These are phyloP conservation scores for Proctacanthus coquilletti DNA, from an alignment of 1,140 invertebrate species.

Conservation along the genomic window DNA sequence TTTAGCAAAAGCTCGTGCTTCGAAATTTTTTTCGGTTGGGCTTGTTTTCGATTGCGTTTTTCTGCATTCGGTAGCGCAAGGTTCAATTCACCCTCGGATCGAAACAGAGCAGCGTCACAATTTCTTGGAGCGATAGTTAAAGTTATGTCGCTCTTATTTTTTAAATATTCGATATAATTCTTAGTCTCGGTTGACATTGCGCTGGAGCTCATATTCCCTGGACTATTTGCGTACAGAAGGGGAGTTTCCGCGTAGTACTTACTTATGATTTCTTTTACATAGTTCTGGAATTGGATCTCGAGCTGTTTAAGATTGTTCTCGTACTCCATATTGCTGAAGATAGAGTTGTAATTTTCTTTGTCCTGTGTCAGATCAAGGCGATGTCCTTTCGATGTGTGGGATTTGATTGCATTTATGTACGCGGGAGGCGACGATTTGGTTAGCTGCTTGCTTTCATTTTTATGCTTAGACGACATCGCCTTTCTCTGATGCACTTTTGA, in stretches of 20 bases:
- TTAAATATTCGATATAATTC: conserved; percentile 28
- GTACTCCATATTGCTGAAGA: conserved; percentile 27
- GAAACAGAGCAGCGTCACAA: conserved; percentile 5
- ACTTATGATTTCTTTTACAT: conserved; percentile 28
- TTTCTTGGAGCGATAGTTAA: conserved; percentile 23
- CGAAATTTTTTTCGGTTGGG: conserved; percentile 29
- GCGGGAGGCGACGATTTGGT: conserved; percentile 32
- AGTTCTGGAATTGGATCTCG: conserved; percentile 26
- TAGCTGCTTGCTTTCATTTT: conserved; percentile 21
- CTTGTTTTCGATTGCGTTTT: conserved; percentile 26
- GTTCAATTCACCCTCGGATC: conserved; percentile 3
- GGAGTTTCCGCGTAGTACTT: conserved; percentile 28
- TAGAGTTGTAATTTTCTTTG: conserved; percentile 7
- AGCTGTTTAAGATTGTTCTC: conserved; percentile 26
- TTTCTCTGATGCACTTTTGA: conserved; percentile 11
- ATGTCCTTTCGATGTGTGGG: conserved; percentile 7
- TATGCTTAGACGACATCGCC: conserved; percentile 8
- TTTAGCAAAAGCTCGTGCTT: conserved; percentile 18
- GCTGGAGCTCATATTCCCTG: neutral
- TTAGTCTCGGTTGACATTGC: conserved; percentile 23
- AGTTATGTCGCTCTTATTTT: conserved; percentile 27
- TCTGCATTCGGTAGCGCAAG: conserved; percentile 5
- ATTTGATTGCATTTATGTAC: too few species aligned
- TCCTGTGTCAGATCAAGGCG: conserved; percentile 9
- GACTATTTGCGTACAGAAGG: conserved; percentile 11